Evolutionary conservation across 1,140 invertebrate species (phyloP).

Genomic region (Drosophila auraria): DNA sequence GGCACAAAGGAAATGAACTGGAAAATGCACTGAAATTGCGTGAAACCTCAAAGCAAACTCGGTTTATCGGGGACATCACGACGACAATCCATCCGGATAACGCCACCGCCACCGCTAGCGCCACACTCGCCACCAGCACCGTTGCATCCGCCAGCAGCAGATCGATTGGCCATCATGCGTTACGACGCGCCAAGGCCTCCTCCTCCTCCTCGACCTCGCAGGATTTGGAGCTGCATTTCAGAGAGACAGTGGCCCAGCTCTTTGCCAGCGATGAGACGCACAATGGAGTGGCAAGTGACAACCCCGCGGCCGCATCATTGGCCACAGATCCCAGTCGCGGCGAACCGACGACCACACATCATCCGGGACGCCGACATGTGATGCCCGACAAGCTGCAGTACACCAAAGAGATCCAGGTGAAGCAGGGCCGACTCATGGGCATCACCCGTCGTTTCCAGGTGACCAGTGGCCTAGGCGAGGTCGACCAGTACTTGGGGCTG

Average conservation of each 20-base stretch:
- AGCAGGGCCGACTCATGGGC: constrained; percentile 87
- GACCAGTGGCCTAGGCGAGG: constrained; percentile 86
- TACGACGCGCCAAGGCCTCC: constrained; percentile 51
- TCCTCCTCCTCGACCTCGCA: background rate
- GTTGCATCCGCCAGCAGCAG: constrained; percentile 18
- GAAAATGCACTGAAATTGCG: constrained; percentile 72
- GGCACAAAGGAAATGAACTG: constrained; percentile 69
- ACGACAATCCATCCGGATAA: constrained; percentile 53
- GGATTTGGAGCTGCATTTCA: constrained; percentile 62
- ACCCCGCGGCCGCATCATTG: constrained; percentile 31
- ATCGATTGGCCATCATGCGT: constrained; percentile 48
- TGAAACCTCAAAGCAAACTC: constrained; percentile 55
- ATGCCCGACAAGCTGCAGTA: constrained; percentile 82
- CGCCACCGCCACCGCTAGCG: constrained; percentile 2
- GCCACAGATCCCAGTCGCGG: constrained; percentile 33
- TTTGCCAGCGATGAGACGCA: constrained; percentile 47
- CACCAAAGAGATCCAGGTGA: constrained; percentile 86
- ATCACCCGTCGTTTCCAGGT: constrained; percentile 87
- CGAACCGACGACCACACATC: constrained; percentile 59
- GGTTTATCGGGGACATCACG: constrained; percentile 65
- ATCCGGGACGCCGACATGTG: constrained; percentile 74
- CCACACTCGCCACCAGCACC: background rate
- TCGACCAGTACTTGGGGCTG: constrained; percentile 90
- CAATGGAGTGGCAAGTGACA: constrained; percentile 21
- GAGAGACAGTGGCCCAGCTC: constrained; percentile 48